Percentiles rank a stretch among this genome's conserved stretches.
These are phyloP conservation scores for Balaeniceps rex DNA, from an alignment of 2,113 vertebrate genomes.

Conservation along the genomic window DNA sequence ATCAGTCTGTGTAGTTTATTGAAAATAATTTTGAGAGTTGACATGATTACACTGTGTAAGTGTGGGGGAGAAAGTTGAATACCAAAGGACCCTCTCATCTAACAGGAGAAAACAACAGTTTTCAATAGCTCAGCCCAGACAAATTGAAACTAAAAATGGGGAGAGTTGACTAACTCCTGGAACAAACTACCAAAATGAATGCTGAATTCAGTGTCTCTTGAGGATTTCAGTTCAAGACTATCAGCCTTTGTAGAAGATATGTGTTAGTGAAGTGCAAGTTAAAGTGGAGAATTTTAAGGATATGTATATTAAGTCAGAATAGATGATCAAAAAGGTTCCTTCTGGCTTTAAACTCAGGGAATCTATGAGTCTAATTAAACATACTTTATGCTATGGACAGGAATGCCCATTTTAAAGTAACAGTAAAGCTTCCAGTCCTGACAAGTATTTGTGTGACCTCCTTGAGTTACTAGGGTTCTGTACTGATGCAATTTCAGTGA, in stretches of 20 bases:
- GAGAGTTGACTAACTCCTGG: not conserved
- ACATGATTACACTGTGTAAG: not conserved
- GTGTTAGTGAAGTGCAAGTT: not conserved
- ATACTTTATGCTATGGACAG: not conserved
- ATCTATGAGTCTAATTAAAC: not conserved
- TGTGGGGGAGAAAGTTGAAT: not conserved
- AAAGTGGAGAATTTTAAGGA: not conserved
- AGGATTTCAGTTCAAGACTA: not conserved
- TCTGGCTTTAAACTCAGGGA: not conserved
- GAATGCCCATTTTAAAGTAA: not conserved
- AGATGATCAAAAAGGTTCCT: not conserved
- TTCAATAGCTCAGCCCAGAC: not conserved
- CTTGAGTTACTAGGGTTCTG: not conserved
- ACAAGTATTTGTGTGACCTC: not conserved
- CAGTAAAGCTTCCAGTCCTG: not conserved
- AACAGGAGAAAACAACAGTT: not conserved
- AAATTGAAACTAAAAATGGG: not conserved
- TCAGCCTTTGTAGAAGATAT: not conserved
- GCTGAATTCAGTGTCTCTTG: not conserved
- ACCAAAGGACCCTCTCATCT: not conserved
- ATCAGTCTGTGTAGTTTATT: not conserved
- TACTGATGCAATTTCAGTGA: not conserved
- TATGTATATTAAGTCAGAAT: not conserved
- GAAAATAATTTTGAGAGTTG: not conserved
- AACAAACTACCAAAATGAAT: not conserved